phyloP scores from a whole-genome alignment of 1,140 invertebrate species.

The Cephus cinctus region DNA sequence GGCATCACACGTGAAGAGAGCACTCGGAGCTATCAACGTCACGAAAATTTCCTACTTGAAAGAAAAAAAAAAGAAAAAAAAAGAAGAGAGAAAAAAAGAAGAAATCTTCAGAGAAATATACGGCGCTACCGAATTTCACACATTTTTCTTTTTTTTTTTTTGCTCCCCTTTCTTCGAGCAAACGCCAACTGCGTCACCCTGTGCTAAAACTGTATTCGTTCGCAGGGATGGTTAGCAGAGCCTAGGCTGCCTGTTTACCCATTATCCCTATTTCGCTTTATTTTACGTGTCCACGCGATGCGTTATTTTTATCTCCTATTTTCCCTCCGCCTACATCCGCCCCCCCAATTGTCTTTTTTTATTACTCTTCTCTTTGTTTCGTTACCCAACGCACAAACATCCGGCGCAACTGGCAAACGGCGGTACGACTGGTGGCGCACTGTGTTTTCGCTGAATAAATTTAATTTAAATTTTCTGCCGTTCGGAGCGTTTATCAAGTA shows the following conservation, averaged over 20 bases:
- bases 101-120: background rate
- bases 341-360: background rate
- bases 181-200: too few species aligned
- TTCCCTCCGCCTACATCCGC: background rate
- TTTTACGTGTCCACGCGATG: too few species aligned
- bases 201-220: too few species aligned
- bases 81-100: background rate
- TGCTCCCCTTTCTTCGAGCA: slow-evolving; percentile 1
- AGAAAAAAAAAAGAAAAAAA: background rate
- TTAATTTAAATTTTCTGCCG: slow-evolving; percentile 18
- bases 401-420: background rate
- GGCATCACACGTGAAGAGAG: too few species aligned
- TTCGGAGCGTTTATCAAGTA: slow-evolving; percentile 16
- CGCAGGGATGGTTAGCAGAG: too few species aligned
- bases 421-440: background rate
- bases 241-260: too few species aligned
- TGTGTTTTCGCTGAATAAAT: slow-evolving; percentile 13
- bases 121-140: slow-evolving; percentile 10
- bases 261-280: too few species aligned
- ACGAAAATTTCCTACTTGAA: too few species aligned
- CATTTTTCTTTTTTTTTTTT: slow-evolving; percentile 18
- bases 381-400: slow-evolving; percentile 2
- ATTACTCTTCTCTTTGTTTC: background rate
- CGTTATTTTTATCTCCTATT: background rate
- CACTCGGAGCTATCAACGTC: too few species aligned